Conservation (phyloP, 2,888 invertebrate species). For the Seira musarum region DNA sequence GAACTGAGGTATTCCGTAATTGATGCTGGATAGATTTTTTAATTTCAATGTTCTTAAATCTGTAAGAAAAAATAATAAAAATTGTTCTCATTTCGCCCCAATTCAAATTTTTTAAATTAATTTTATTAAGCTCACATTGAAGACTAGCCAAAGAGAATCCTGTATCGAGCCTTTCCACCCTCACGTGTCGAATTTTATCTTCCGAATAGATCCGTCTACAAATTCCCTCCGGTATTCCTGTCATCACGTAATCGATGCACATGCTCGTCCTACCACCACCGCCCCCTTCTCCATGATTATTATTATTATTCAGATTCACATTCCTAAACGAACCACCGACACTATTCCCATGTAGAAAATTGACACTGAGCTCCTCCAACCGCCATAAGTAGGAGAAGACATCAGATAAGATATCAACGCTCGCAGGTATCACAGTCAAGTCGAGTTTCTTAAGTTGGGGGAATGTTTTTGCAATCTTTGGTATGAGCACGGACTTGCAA, state of each 20-base stretch:
- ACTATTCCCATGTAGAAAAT: constrained; percentile 41
- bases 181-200: constrained; percentile 40
- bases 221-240: constrained; percentile 54
- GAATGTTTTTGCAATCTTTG: constrained; percentile 51
- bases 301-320: constrained; percentile 26
- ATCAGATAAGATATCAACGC: constrained; percentile 45
- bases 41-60: constrained; percentile 56
- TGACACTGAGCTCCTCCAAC: constrained; percentile 51
- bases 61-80: constrained; percentile 25
- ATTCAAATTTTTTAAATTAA: too few species aligned
- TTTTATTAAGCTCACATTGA: constrained; percentile 36
- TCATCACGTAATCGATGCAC: constrained; percentile 58
- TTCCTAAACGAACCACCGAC: not conserved
- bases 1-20: constrained; percentile 55
- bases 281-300: constrained; percentile 19
- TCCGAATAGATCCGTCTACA: constrained; percentile 57
- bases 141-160: constrained; percentile 51
- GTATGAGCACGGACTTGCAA: constrained; percentile 26
- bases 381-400: constrained; percentile 40
- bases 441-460: constrained; percentile 52
- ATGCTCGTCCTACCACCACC: constrained; percentile 22
- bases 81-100: too few species aligned
- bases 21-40: constrained; percentile 55
- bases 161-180: constrained; percentile 29
- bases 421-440: constrained; percentile 49